Evolutionary conservation across 2,797 vertebrate genomes (phyloP).

Genomic region (Miichthys miiuy): DNA sequence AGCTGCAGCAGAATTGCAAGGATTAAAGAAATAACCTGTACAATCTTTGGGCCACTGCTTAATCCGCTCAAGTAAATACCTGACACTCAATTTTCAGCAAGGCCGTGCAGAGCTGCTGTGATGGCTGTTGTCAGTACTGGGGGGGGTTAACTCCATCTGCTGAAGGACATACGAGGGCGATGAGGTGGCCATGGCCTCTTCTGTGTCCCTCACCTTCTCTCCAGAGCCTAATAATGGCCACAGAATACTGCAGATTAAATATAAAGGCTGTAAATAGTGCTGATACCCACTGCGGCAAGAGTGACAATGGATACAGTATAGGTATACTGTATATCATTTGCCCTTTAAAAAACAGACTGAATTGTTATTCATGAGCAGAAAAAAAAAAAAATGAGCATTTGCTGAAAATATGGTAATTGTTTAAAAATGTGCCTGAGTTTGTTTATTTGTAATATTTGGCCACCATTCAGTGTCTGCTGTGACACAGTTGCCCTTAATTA

Average conservation of each 20-base stretch:
- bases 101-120: constrained; percentile 50
- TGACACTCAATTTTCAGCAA: constrained; percentile 75
- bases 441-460: constrained; percentile 54
- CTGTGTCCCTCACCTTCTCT: constrained; percentile 51
- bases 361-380: constrained; percentile 17
- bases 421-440: constrained; percentile 49
- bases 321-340: constrained; percentile 16
- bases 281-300: neutral
- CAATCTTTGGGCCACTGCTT: constrained; percentile 61
- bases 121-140: constrained; percentile 67
- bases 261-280: constrained; percentile 38
- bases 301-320: constrained; percentile 18
- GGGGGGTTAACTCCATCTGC: constrained; percentile 67
- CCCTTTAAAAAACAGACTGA: neutral
- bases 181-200: constrained; percentile 45
- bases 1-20: constrained; percentile 44
- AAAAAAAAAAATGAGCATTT: constrained; percentile 8
- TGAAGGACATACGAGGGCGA: constrained; percentile 70
- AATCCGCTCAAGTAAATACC: constrained; percentile 81
- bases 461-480: constrained; percentile 46
- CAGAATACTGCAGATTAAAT: constrained; percentile 31
- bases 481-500: constrained; percentile 66
- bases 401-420: constrained; percentile 26
- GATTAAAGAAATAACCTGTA: constrained; percentile 73
- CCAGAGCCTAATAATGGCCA: neutral